phyloP scores from a whole-genome alignment of 2,113 vertebrate species.

The Smithornis capensis region DNA sequence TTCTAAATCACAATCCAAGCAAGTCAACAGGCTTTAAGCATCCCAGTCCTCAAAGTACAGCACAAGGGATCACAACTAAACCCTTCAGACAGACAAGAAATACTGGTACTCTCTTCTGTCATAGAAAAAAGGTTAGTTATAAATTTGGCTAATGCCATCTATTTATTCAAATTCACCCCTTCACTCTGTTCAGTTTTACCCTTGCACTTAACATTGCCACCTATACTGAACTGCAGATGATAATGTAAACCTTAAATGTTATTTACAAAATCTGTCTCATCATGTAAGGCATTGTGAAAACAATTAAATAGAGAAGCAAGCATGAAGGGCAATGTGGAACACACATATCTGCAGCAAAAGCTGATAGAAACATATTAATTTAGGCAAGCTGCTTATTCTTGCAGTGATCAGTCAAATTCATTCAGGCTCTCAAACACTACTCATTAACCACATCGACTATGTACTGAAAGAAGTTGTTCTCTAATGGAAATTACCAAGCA shows the following conservation, averaged over 20 bases:
- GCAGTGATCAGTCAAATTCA: not conserved
- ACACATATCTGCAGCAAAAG: not conserved
- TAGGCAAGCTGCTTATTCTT: not conserved
- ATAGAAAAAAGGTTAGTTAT: not conserved
- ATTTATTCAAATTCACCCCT: not conserved
- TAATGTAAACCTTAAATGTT: not conserved
- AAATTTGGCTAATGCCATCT: not conserved
- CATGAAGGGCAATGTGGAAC: not conserved
- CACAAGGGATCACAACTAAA: not conserved
- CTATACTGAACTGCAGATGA: not conserved
- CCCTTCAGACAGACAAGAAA: not conserved
- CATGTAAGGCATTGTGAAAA: not conserved
- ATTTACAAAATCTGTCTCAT: not conserved
- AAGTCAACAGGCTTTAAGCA: not conserved
- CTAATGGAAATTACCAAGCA: not conserved
- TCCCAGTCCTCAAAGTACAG: not conserved
- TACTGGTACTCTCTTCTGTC: not conserved
- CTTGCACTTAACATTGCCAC: not conserved
- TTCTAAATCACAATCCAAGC: not conserved
- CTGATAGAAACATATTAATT: not conserved
- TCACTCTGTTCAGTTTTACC: not conserved
- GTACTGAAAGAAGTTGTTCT: not conserved
- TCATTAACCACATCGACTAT: not conserved
- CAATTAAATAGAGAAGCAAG: not conserved
- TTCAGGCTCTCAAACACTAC: not conserved